Percentiles rank a stretch among this genome's conserved stretches.
Conservation (phyloP, 2,888 invertebrate genomes). For the Acleris laterana region DNA sequence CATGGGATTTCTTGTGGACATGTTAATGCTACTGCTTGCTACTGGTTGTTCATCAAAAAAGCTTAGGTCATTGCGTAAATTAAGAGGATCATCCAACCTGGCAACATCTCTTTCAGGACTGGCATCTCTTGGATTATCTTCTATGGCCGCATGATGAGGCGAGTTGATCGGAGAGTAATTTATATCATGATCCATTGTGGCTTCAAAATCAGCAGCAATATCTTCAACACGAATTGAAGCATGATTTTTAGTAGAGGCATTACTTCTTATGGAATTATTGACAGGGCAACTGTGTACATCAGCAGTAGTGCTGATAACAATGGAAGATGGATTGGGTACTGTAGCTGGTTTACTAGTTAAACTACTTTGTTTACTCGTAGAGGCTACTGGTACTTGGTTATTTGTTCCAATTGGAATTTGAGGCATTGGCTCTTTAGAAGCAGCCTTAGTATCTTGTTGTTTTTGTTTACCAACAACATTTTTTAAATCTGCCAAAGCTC, state of each 20-base stretch:
- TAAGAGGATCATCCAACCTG: conserved; percentile 60
- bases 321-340: conserved; percentile 4
- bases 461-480: conserved; percentile 48
- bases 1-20: conserved; percentile 61
- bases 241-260: conserved; percentile 22
- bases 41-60: conserved; percentile 75
- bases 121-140: conserved; percentile 35
- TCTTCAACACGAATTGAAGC: conserved; percentile 58
- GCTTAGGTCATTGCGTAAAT: conserved; percentile 64
- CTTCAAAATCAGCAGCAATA: conserved; percentile 70
- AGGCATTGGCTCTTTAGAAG: neutral
- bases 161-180: conserved; percentile 74
- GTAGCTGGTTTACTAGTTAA: neutral
- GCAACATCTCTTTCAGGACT: conserved; percentile 39
- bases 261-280: conserved; percentile 55
- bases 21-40: conserved; percentile 77
- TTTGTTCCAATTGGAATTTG: neutral
- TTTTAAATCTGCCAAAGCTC: conserved; percentile 64
- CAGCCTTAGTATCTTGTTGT: neutral
- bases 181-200: conserved; percentile 51
- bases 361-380: neutral
- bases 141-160: conserved; percentile 49
- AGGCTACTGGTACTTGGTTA: conserved; percentile 36
- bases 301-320: conserved; percentile 19
- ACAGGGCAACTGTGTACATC: conserved; percentile 21